Evolutionary conservation across 2,113 vertebrate species (phyloP).

Genomic region (Gymnarchus niloticus): DNA sequence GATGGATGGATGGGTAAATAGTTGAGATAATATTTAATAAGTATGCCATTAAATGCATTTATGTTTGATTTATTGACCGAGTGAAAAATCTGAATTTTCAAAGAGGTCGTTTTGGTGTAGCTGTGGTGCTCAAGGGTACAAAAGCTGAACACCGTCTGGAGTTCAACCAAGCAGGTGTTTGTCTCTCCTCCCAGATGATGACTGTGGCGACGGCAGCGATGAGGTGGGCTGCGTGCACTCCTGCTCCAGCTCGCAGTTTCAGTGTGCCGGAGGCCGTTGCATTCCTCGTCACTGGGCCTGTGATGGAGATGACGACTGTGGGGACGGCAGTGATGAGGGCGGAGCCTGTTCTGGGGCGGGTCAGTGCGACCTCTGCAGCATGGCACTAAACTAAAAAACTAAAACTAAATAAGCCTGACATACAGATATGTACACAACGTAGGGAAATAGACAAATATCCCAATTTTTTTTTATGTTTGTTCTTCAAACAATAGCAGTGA

Average conservation of each 20-base stretch:
- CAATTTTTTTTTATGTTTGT: neutral
- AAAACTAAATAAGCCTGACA: no score
- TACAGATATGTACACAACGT: neutral
- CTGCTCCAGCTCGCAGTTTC: slow-evolving; percentile 68
- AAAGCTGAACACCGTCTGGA: neutral
- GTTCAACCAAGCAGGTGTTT: neutral
- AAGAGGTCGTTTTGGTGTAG: neutral
- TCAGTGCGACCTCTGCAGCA: slow-evolving; percentile 38
- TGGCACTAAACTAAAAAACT: no score
- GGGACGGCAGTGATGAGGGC: slow-evolving; percentile 76
- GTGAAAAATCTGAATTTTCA: neutral
- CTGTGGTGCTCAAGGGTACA: neutral
- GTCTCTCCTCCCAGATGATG: slow-evolving; percentile 60
- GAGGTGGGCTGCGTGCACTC: slow-evolving; percentile 69
- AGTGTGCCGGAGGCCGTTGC: slow-evolving; percentile 71
- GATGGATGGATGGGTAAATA: neutral
- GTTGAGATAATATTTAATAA: neutral
- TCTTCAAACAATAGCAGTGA: neutral
- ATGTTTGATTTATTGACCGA: neutral
- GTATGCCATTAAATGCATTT: neutral
- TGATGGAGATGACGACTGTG: slow-evolving; percentile 82
- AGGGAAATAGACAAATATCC: neutral
- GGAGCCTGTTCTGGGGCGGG: slow-evolving; percentile 69
- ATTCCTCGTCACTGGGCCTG: slow-evolving; percentile 75
- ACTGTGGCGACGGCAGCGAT: slow-evolving; percentile 78